A percentile compares a stretch with the other conserved stretches of the same genome.
phyloP scores from a whole-genome alignment of 30 jellyfish, hydroid and myxozoan species.

The Chrysaora quinquecirrha region DNA sequence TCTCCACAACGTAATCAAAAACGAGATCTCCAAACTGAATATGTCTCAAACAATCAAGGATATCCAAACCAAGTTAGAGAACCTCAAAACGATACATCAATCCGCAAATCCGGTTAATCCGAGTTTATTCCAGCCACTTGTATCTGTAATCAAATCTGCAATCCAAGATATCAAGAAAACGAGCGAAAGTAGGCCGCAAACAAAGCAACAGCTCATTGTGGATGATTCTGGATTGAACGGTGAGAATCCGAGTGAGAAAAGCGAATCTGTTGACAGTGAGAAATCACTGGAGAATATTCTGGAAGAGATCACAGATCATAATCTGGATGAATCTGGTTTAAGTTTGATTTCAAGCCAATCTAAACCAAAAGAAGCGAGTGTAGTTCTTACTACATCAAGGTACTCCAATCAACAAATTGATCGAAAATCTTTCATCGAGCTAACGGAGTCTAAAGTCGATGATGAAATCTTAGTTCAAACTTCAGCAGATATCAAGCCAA shows the following conservation, averaged over 20 bases:
- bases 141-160: slow-evolving; percentile 42
- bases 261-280: neutral
- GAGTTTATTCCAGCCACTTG: slow-evolving; percentile 27
- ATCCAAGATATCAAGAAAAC: slow-evolving; percentile 38
- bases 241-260: neutral
- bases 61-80: slow-evolving; percentile 19
- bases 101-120: neutral
- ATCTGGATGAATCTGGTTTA: neutral
- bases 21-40: slow-evolving; percentile 43
- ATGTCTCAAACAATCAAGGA: slow-evolving; percentile 40
- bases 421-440: too few relatives aligned
- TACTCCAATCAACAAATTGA: too few relatives aligned
- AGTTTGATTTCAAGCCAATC: neutral
- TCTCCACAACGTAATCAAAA: slow-evolving; percentile 3
- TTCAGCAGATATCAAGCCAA: too few relatives aligned
- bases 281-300: neutral
- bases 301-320: neutral
- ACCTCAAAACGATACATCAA: slow-evolving; percentile 11
- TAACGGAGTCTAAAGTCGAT: too few relatives aligned
- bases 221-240: neutral
- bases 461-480: too few relatives aligned
- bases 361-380: too few relatives aligned
- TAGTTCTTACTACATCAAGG: too few relatives aligned
- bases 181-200: neutral
- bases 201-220: neutral